Percentiles rank a stretch among this genome's conserved stretches.
Conservation (phyloP, 1,140 invertebrate genomes). For the Drosophila nasuta region DNA sequence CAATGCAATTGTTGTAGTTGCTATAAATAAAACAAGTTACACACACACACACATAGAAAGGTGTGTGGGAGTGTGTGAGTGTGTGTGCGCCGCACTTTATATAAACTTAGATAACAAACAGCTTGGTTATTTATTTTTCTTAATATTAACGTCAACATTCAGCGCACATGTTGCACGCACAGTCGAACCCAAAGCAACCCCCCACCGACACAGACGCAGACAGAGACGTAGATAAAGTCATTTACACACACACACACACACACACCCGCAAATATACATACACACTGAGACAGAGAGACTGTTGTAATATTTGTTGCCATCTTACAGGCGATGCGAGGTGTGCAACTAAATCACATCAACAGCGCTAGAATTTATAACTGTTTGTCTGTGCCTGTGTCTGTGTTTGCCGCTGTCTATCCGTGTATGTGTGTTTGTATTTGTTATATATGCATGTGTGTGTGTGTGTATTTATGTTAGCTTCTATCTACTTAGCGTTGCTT, state of each 20-base stretch:
- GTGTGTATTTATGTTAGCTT: conserved; percentile 72
- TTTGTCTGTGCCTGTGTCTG: conserved; percentile 42
- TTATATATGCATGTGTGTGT: conserved; percentile 32
- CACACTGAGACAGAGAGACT: conserved; percentile 40
- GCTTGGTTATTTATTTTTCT: conserved; percentile 83
- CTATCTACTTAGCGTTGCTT: conserved; percentile 77
- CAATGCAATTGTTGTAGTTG: conserved; percentile 80
- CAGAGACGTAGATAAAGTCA: conserved; percentile 66
- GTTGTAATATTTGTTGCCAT: conserved; percentile 77
- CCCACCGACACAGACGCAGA: conserved; percentile 40
- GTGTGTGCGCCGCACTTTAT: conserved; percentile 63
- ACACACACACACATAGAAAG: conserved; percentile 23
- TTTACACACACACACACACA: conserved; percentile 59
- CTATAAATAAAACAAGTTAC: conserved; percentile 76
- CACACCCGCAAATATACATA: neutral
- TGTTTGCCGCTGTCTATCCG: conserved; percentile 28
- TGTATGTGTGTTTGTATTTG: conserved; percentile 18
- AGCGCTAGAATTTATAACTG: conserved; percentile 80
- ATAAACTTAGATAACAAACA: conserved; percentile 84
- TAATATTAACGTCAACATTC: conserved; percentile 84
- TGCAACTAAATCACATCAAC: conserved; percentile 82
- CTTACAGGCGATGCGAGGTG: conserved; percentile 80
- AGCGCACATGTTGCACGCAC: conserved; percentile 82
- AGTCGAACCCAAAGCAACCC: conserved; percentile 36
- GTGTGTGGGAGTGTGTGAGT: conserved; percentile 5